A percentile compares a stretch with the other conserved stretches of the same genome.
These are phyloP conservation scores for Oikopleura vanhoeffeni DNA, from an alignment of 23 tunicate species.

Conservation along the genomic window DNA sequence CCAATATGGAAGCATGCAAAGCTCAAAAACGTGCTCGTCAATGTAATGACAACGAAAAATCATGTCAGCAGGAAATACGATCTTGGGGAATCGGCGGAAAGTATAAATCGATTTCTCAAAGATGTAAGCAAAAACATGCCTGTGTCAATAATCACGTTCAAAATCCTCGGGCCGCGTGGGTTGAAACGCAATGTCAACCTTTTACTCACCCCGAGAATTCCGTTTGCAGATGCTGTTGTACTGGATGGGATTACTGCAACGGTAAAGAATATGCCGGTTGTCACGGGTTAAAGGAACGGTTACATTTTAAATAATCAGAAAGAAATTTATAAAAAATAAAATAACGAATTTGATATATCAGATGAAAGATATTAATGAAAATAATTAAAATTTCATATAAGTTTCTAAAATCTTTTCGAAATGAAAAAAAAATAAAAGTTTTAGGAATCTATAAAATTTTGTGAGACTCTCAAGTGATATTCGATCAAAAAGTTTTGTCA, in stretches of 20 bases:
- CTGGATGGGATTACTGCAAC: background rate
- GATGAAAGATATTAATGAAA: no score
- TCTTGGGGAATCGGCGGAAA: background rate
- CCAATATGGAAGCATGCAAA: background rate
- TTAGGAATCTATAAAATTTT: no score
- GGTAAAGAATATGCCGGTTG: background rate
- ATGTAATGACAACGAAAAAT: background rate
- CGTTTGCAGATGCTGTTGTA: background rate
- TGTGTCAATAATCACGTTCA: background rate
- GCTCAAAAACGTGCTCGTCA: background rate
- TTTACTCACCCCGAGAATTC: background rate
- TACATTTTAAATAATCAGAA: no score
- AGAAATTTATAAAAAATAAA: no score
- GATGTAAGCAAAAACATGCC: background rate
- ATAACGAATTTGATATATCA: no score
- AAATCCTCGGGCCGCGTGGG: background rate
- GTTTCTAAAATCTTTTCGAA: no score
- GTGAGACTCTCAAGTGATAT: no score
- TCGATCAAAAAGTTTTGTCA: no score
- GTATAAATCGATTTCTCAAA: background rate
- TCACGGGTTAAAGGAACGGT: no score
- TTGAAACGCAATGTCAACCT: background rate
- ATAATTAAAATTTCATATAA: no score
- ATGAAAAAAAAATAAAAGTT: no score
- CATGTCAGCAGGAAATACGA: background rate